phyloP scores from a whole-genome alignment of 2,888 invertebrate genomes.

The Odontomyia ornata region DNA sequence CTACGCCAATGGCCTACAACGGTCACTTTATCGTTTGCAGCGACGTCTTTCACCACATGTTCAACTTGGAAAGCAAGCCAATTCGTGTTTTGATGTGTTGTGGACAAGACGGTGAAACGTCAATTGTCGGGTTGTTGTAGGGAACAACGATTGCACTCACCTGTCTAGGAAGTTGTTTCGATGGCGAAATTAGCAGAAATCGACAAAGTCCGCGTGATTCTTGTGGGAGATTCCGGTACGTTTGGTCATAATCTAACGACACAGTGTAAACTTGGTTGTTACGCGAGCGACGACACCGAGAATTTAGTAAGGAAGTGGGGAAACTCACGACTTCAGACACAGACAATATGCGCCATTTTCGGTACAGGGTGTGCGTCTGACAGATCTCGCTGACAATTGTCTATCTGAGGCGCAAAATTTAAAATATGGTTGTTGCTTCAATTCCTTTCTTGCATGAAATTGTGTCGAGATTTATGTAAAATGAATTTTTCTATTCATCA shows the following conservation, averaged over 20 bases:
- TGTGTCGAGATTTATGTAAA: too few relatives aligned
- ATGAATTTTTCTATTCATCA: too few relatives aligned
- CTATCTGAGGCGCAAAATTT: neutral
- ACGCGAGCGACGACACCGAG: neutral
- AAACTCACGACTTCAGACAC: constrained; percentile 44
- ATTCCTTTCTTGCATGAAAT: constrained; percentile 92
- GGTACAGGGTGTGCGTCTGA: constrained; percentile 34
- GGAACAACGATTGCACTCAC: constrained; percentile 40
- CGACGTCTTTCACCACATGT: constrained; percentile 43
- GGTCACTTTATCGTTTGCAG: neutral
- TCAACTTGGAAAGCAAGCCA: constrained; percentile 41
- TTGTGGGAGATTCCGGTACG: constrained; percentile 90
- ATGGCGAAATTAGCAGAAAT: constrained; percentile 75
- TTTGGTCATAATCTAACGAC: constrained; percentile 45
- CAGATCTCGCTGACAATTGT: neutral
- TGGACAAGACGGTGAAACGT: constrained; percentile 36
- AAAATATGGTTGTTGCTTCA: constrained; percentile 87
- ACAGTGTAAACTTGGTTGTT: constrained; percentile 30
- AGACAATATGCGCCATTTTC: constrained; percentile 47
- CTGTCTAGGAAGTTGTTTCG: constrained; percentile 25
- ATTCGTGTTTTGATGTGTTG: constrained; percentile 35
- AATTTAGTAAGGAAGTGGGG: constrained; percentile 10
- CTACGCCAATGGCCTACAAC: constrained; percentile 28
- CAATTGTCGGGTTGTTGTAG: constrained; percentile 31
- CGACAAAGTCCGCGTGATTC: constrained; percentile 89